Base-by-base conservation (phyloP, 2,797 vertebrate species). In the Anabas testudineus region DNA sequence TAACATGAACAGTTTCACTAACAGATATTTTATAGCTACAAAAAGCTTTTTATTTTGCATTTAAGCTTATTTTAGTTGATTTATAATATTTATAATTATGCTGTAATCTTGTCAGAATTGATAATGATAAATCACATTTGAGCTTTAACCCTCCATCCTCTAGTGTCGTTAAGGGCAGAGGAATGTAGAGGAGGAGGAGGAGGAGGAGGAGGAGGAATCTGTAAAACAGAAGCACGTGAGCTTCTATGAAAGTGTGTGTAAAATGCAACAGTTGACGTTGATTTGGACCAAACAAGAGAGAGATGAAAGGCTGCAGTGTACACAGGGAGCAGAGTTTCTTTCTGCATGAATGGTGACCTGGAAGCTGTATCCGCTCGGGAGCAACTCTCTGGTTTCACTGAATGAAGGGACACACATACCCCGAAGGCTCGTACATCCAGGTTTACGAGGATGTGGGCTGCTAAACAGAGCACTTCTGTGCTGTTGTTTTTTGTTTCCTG, bases 321-420 rank as follows among this genome's bases (percentile, higher is more conserved):
- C 76, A 54, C 13, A 3, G 21, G 47, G 59, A 71, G 56, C 52
- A 43, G 28, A n/a, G 68, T 65, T 54, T 83, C 15, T 77, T 61
- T 85, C 65, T 79, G 62, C 64, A 71, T 82, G 80, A 79, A 77
- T 67, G 62, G 62, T 61, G 71, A 76, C 74, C 76, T 86, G 82
- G 76, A 86, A 80, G 75, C 70, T 73, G n/a, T 19, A 47, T 74
- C 67, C 36, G 14, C 53, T 32, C 52, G 52, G 48, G 67, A 73
- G 42, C 2, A 42, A 83, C 43, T 21, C 57, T 58, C 66, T 60
- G 55, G 39, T 68, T 71, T 61, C 71, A 57, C 32, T 67, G 66
- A 76, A 54, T 80, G 57, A 71, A 58, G 3, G 5, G 3, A 59
- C 47, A 55, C 58, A 72, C 46, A n/a, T 28, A 52, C 15, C 15